Percentiles rank a stretch among this genome's conserved stretches.
These are phyloP conservation scores for Antedon mediterranea DNA, from an alignment of 53 echinoderm and acorn worm species.

Conservation along the genomic window DNA sequence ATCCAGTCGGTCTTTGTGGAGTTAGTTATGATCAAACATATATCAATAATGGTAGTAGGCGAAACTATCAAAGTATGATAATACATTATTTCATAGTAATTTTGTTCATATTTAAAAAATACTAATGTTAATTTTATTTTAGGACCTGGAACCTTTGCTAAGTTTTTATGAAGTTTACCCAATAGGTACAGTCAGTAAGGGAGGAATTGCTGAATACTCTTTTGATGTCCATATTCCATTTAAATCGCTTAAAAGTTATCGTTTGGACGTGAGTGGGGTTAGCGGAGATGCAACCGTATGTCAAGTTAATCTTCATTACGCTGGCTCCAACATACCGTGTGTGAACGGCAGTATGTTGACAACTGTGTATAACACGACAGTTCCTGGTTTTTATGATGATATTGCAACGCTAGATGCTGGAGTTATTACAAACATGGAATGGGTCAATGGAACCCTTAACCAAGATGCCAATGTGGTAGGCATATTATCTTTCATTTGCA, in stretches of 20 bases:
- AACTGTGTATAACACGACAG: conserved; percentile 42
- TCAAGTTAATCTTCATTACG: conserved; percentile 34
- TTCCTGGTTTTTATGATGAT: conserved; percentile 30
- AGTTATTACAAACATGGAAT: conserved; percentile 59
- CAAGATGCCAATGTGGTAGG: no score
- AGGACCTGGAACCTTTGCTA: no score
- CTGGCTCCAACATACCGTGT: conserved; percentile 81
- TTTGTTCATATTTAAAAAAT: no score
- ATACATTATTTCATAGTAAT: no score
- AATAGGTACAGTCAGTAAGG: conserved; percentile 38
- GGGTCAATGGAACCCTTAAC: neutral
- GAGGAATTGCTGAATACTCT: conserved; percentile 53
- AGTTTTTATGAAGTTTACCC: no score
- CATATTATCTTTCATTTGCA: no score
- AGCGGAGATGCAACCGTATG: conserved; percentile 43
- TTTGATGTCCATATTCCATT: conserved; percentile 72
- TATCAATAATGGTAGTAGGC: no score
- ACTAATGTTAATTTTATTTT: no score
- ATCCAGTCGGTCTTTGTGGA: no score
- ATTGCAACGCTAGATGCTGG: conserved; percentile 44
- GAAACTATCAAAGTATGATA: no score
- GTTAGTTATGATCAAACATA: no score
- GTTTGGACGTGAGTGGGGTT: conserved; percentile 7
- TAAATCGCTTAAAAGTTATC: conserved; percentile 44
- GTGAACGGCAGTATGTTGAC: conserved; percentile 59